Percentiles rank a stretch among this genome's conserved stretches.
These are phyloP conservation scores for Himalopsyche tibetana DNA, from an alignment of 2,888 invertebrate species.

Conservation along the genomic window DNA sequence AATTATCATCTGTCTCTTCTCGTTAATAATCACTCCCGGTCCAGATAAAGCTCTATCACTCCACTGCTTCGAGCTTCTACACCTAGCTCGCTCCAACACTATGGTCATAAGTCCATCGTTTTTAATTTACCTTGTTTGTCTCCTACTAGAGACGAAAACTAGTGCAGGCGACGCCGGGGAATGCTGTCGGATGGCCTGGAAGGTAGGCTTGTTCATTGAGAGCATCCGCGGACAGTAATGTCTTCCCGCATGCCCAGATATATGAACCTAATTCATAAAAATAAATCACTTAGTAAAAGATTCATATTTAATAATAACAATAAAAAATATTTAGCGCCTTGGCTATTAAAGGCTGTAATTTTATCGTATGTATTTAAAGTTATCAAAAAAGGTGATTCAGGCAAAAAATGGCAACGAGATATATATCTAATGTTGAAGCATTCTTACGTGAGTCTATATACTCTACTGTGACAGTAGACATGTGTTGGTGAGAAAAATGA, in stretches of 20 bases:
- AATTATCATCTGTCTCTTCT: no score
- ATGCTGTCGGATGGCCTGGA: constrained; percentile 95
- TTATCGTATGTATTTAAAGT: no score
- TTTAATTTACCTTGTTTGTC: constrained; percentile 84
- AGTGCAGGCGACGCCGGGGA: constrained; percentile 94
- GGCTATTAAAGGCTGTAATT: no score
- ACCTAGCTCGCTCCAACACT: no score
- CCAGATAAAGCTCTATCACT: no score
- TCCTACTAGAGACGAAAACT: constrained; percentile 96
- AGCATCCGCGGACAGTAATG: constrained; percentile 99
- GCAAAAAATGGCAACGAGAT: no score
- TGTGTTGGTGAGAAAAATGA: not conserved
- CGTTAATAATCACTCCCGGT: no score
- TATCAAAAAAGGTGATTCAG: no score
- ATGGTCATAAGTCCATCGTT: not conserved
- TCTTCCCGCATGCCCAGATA: constrained; percentile 96
- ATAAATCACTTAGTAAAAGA: not conserved
- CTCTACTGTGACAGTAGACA: not conserved
- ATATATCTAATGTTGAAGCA: no score
- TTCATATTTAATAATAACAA: not conserved
- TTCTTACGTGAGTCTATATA: no score
- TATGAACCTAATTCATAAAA: constrained; percentile 79
- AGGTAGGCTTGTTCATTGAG: constrained; percentile 99
- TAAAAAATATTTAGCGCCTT: not conserved
- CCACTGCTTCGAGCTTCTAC: no score